Percentiles rank a stretch among this genome's conserved stretches.
Conservation (phyloP, 2,888 invertebrate genomes). For the Beris morrisii region DNA sequence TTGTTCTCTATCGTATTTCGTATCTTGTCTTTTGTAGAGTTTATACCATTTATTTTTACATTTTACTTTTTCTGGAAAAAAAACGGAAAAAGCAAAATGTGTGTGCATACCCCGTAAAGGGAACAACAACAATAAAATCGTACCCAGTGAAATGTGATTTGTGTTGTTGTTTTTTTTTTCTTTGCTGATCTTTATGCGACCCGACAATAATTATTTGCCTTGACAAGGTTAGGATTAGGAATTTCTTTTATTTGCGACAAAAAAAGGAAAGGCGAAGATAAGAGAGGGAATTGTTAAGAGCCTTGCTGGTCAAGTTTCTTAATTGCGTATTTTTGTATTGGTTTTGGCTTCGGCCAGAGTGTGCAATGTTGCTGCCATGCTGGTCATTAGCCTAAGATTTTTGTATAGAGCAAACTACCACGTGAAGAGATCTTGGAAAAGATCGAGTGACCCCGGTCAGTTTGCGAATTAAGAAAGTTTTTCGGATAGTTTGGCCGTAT, state of each 20-base stretch:
- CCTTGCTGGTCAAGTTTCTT: too few relatives aligned
- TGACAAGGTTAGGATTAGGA: conserved; percentile 30
- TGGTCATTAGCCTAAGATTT: too few relatives aligned
- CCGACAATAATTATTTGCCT: conserved; percentile 26
- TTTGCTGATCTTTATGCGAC: conserved; percentile 2
- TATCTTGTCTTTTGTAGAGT: too few relatives aligned
- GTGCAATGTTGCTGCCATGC: too few relatives aligned
- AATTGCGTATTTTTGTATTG: too few relatives aligned
- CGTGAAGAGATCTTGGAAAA: too few relatives aligned
- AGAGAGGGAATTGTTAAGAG: conserved; percentile 4
- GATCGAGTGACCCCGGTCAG: too few relatives aligned
- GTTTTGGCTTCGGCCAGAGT: too few relatives aligned
- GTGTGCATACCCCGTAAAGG: conserved; percentile 8
- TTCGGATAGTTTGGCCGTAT: too few relatives aligned
- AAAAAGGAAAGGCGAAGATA: conserved; percentile 10
- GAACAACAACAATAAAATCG: neutral
- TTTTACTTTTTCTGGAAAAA: conserved; percentile 5
- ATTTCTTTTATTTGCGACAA: conserved; percentile 5
- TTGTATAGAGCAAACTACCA: too few relatives aligned
- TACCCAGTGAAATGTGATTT: neutral
- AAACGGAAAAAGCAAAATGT: conserved; percentile 15
- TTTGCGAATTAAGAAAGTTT: too few relatives aligned
- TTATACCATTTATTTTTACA: conserved; percentile 7
- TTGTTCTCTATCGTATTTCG: too few relatives aligned
- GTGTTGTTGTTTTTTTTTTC: neutral